Base-by-base conservation (phyloP, 2,888 invertebrate species). In the Graphium colonna region DNA sequence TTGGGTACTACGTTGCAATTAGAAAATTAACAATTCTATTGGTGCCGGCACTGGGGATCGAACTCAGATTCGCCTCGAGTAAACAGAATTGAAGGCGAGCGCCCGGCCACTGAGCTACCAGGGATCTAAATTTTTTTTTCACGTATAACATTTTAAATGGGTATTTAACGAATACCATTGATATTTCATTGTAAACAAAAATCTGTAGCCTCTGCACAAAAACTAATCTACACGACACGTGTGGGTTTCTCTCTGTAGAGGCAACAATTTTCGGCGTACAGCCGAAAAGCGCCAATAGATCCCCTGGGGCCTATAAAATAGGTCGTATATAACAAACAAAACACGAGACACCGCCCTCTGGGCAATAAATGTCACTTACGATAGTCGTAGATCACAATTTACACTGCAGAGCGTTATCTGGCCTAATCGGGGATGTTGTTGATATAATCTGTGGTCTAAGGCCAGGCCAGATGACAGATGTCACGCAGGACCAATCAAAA, bases 331-430 rank as follows among this genome's bases (percentile, higher is more conserved):
- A n/a, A n/a, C 0, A 18, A 13, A 43, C 47, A n/a, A 33, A 15
- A 31, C n/a, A 16, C 28, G 21, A n/a, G 18, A n/a, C 33, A n/a
- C 21, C 10, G 39, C 15, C 28, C 17, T 16, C 38, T 13, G 17
- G 13, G 31, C 10, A 38, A 31, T 53, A 53, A 44, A 53, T 12
- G 53, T 48, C 49, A 44, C 28, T 49, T 44, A 53, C n/a, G 39
- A 15, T 43, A 8, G 18, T 44, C 39, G 40, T 53, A 40, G 15
- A 44, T 53, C 39, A 18, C 49, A 44, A 53, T 53, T 53, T 39
- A 39, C 13, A 43, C 16, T 15, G 2, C 31, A n/a, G 3, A 10
- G 28, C 21, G 36, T 33, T 47, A 47, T 52, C 52, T 42, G 42
- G n/a, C 26, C 46, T 46, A 10, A 41, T 52, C 45, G 28, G 10